These are phyloP conservation scores for Ypsolopha scabrella DNA, from an alignment of 2,888 invertebrate genomes.

Conservation along the genomic window DNA sequence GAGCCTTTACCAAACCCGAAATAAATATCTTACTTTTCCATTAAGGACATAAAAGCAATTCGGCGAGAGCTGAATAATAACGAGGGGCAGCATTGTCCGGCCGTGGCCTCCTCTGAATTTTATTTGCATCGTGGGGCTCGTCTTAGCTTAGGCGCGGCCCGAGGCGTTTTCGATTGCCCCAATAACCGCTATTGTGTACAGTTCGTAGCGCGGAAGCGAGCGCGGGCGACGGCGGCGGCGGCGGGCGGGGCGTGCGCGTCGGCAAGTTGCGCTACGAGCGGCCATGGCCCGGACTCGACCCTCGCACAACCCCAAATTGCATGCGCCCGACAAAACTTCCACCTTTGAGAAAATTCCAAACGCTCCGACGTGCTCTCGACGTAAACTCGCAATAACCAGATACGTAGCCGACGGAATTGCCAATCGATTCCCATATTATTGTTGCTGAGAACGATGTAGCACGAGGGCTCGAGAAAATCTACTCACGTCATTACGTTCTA, in stretches of 20 bases:
- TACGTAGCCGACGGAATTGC: slow-evolving; percentile 42
- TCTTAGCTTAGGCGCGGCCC: slow-evolving; percentile 33
- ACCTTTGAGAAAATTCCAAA: slow-evolving; percentile 55
- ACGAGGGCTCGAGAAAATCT: not conserved
- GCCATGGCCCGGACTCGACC: slow-evolving; percentile 17
- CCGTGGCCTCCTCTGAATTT: slow-evolving; percentile 51
- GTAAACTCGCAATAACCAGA: slow-evolving; percentile 46
- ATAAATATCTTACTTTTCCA: slow-evolving; percentile 30
- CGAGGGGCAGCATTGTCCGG: slow-evolving; percentile 63
- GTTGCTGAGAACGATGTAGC: slow-evolving; percentile 13
- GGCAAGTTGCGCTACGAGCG: slow-evolving; percentile 15
- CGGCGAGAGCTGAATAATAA: slow-evolving; percentile 66
- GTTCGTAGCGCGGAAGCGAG: slow-evolving; percentile 8
- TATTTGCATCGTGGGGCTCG: slow-evolving; percentile 61
- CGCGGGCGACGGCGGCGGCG: slow-evolving; percentile 17
- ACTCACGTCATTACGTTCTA: not conserved
- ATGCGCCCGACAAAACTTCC: slow-evolving; percentile 51
- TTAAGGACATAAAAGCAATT: slow-evolving; percentile 67
- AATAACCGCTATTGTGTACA: slow-evolving; percentile 54
- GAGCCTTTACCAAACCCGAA: slow-evolving; percentile 49
- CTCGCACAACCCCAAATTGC: slow-evolving; percentile 53
- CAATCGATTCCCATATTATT: slow-evolving; percentile 38
- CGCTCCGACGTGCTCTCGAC: slow-evolving; percentile 42
- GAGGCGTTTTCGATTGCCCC: slow-evolving; percentile 47
- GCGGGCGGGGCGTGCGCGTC: slow-evolving; percentile 3